Base-by-base conservation (phyloP, 2,888 invertebrate species). In the Cataglyphis livida region DNA sequence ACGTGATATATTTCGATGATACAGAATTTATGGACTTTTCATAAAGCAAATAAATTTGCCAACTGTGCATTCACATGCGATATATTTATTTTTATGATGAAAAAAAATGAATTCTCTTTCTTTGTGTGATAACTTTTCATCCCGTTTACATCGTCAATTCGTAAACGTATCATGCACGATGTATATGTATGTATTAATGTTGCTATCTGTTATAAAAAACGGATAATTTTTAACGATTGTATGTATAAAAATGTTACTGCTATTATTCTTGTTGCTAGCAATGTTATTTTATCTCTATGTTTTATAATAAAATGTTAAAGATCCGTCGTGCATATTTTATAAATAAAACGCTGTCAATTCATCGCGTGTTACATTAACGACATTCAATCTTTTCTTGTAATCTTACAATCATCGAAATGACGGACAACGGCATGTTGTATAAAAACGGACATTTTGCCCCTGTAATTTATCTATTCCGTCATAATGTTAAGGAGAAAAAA, bases 391-490 rank as follows among this genome's bases (percentile, higher is more conserved):
- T 35, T 21, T 35, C 21, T 35, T 68, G n/a, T 25, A 41, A 66
- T 54, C 76, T 54, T 41, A 51, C 12, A 35, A 71, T 61, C 44
- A 38, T 25, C 75, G 25, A 54, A 6, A 28, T 59, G 21, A 59
- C 41, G n/a, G n/a, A n/a, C 41, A 41, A 15, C 10, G 25, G 70
- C 28, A 59, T n/a, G 21, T 78, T n/a, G 59, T 7, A 41, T 70
- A 44, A 59, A 61, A 71, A 71, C 25, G n/a, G 18, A 61, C 15
- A 32, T 18, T 48, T 12, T 68, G 57, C n/a, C 32, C 28, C 15
- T 59, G 44, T 48, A 78, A 70, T 78, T 79, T 71, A 44, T 48
- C 71, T 12, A 38, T 54, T 15, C 18, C 38, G 75, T 64, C 75
- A 44, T 15, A 54, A 41, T 15, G 32, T 38, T 48, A 61, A 18